phyloP scores from a whole-genome alignment of 2,797 vertebrate species.

The Sebastes hopkinsi region DNA sequence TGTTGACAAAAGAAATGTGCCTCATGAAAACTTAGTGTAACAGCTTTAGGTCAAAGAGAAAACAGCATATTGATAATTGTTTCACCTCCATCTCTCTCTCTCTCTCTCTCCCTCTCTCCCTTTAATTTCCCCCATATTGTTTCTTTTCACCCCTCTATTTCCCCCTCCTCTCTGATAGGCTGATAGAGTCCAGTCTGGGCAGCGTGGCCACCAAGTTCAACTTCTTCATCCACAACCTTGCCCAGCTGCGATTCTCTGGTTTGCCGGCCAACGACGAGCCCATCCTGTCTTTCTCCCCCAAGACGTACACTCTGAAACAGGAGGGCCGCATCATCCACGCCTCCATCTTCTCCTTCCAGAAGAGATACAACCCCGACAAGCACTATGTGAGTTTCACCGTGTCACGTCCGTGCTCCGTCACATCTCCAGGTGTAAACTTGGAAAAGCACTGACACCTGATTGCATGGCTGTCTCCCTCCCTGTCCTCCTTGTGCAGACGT shows the following conservation, averaged over 20 bases:
- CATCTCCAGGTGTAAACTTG: not conserved
- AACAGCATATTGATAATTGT: not conserved
- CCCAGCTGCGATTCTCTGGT: constrained; percentile 96
- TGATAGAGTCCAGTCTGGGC: constrained; percentile 97
- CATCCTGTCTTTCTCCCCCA: constrained; percentile 95
- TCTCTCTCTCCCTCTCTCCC: not conserved
- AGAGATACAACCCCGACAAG: constrained; percentile 98
- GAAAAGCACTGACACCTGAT: not conserved
- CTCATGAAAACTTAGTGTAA: not conserved
- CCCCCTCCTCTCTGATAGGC: constrained; percentile 68
- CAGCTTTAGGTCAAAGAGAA: not conserved
- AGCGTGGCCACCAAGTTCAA: constrained; percentile 99
- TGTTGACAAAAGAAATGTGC: not conserved
- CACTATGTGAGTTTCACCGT: constrained; percentile 87
- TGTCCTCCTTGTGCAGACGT: constrained; percentile 84
- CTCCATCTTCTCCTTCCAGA: constrained; percentile 97
- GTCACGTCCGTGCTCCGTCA: rapidly evolving
- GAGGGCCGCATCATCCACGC: constrained; percentile 92
- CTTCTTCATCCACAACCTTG: constrained; percentile 99
- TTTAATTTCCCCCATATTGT: not conserved
- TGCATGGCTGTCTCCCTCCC: not conserved
- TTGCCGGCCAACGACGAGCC: constrained; percentile 95
- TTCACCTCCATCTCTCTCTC: not conserved
- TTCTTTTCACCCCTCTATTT: not conserved
- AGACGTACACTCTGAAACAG: constrained; percentile 94